phyloP scores from a whole-genome alignment of 2,113 vertebrate species.

The Irena cyanogastra region DNA sequence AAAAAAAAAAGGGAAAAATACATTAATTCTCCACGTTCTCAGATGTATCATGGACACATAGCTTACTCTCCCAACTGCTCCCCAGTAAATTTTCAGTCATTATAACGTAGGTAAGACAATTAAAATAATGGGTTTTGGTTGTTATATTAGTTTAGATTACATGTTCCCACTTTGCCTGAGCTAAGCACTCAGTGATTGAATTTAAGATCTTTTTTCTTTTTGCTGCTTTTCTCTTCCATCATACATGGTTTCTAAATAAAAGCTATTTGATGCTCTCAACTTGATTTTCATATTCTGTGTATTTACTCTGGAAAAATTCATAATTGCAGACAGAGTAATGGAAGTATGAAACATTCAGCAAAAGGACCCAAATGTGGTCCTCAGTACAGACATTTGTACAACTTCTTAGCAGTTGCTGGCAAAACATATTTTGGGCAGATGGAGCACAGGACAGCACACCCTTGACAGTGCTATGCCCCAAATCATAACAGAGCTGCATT shows the following conservation, averaged over 20 bases:
- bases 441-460: background rate
- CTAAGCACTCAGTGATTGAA: background rate
- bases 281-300: background rate
- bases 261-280: background rate
- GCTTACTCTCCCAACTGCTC: background rate
- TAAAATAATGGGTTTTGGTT: background rate
- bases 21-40: background rate
- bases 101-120: background rate
- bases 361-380: background rate
- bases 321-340: background rate
- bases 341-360: background rate
- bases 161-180: background rate
- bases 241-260: background rate
- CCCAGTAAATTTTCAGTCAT: background rate
- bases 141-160: background rate
- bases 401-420: background rate
- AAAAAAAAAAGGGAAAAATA: background rate
- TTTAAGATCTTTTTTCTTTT: background rate
- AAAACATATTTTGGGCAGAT: background rate
- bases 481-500: background rate
- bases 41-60: background rate
- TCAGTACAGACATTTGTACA: background rate
- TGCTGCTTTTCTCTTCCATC: background rate
- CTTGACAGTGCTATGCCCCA: background rate
- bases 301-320: background rate